phyloP scores from a whole-genome alignment of 2,113 vertebrate species.

The Holacanthus passer region DNA sequence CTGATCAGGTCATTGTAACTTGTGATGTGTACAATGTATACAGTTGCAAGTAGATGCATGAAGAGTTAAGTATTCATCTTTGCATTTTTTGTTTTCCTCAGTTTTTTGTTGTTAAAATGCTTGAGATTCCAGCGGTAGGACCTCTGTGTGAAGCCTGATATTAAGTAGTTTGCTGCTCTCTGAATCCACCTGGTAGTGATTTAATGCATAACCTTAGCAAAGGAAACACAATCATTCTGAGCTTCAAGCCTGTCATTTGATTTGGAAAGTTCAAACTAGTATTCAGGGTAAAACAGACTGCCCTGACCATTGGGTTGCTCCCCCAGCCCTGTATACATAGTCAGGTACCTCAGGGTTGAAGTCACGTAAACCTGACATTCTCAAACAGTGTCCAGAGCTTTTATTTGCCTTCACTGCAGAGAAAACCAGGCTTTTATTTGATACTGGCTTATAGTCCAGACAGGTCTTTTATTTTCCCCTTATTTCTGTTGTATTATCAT shows the following conservation, averaged over 20 bases:
- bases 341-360: not conserved
- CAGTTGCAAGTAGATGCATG: not conserved
- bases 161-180: not conserved
- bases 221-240: not conserved
- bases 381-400: not conserved
- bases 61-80: not conserved
- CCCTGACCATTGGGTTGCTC: not conserved
- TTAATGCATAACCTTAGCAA: not conserved
- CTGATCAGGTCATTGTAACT: not conserved
- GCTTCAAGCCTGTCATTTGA: conserved; percentile 21
- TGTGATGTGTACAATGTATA: not conserved
- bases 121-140: conserved; percentile 41
- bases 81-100: not conserved
- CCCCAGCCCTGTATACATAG: not conserved
- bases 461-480: not conserved
- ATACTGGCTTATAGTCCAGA: not conserved
- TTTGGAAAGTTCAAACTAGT: not conserved
- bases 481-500: not conserved
- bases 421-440: not conserved
- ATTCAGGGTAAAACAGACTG: not conserved
- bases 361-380: not conserved
- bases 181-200: conserved; percentile 28
- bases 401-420: not conserved
- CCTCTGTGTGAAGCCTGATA: conserved; percentile 1
- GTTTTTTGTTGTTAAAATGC: conserved; percentile 38